Base-by-base conservation (phyloP, 2,113 vertebrate species). In the Chloebia gouldiae region DNA sequence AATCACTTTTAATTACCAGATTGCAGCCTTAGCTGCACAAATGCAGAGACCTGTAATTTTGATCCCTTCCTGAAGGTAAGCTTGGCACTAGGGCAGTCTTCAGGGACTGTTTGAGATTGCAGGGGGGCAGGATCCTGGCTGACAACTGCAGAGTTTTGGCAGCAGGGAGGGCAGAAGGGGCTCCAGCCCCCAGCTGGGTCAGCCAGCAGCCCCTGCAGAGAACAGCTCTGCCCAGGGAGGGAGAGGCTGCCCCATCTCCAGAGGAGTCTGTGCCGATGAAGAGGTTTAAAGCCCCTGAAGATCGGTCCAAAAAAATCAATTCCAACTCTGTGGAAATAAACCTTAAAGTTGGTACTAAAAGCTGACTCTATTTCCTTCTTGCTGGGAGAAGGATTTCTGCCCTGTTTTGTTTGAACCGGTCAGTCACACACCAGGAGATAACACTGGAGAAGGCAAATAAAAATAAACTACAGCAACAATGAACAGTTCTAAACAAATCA, bases 1-100 rank as follows among this genome's bases (percentile, higher is more conserved):
- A 95, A 81, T 77, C 63, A 73, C 70, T 83, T 87, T 49, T 82
- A 91, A 96, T 88, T 82, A 85, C 68, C 50, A 86, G 92, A 66
- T 89, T 87, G 53, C 65, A 92, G 68, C 60, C 65, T 90, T 70
- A 83, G 92, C 78, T 76, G 83, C 35, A 83, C 69, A 90, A 94
- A 39, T 21, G 51, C 11, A 5, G 1, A 39, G 40, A 68, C 35
- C 54, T 81, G 64, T 81, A 89, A 83, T 93, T 81, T 22, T 44
- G 54, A 89, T 84, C 72, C 80, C 79, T 91, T 72, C 68, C 39
- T 57, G 39, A 73, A 89, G 77, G 88, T 39, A 50, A 2, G 27
- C 47, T 60, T 73, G 86, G 92, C 87, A 68, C 15, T 9, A 30
- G 56, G 61, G 47, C 51, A 79, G 56, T 2, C 33, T 50, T 50